Base-by-base conservation (phyloP, 1,140 invertebrate species). In the Drosophila prosaltans region DNA sequence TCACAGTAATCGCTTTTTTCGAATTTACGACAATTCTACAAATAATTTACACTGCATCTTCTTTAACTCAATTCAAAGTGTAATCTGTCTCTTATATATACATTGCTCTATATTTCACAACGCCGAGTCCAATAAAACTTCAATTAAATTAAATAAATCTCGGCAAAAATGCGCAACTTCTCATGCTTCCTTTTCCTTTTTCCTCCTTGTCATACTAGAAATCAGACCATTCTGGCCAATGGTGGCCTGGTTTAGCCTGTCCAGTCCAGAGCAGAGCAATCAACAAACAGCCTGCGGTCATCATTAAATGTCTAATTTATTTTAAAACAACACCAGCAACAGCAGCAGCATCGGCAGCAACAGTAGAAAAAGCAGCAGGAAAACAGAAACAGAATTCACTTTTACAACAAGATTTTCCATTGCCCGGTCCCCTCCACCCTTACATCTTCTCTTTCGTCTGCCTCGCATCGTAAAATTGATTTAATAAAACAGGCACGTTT, bases 251-350 rank as follows among this genome's bases (percentile, higher is more conserved):
- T 26, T 26, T 51, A 24, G 21, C 21, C 45, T 58, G 63, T 59
- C 74, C 40, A 62, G 58, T 64, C 21, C 45, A 59, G 32, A 72
- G 74, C 68, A 66, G 76, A 86, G 83, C 83, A 86, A 88, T 83
- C 80, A 89, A 69, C 71, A 72, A 81, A 84, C 80, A 89, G 84
- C 84, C 84, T 89, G 84, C 84, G 84, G 84, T 89, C 84, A 89
- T 89, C 84, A 89, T 89, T 89, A 89, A 89, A 89, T 89, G 84
- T 89, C 84, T 89, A 89, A 89, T 89, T 89, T 89, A 89, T 89
- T 89, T 89, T 62, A 36, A 71, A 89, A 80, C 72, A 84, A 77
- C 72, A 84, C 74, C 81, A 86, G 76, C 68, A 63, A 43, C 60
- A 70, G 26, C 69, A 36, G 39, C 41, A 43, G 39, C 65, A 54